Base-by-base conservation (phyloP, 2,113 vertebrate genomes). In the Columbina picui region DNA sequence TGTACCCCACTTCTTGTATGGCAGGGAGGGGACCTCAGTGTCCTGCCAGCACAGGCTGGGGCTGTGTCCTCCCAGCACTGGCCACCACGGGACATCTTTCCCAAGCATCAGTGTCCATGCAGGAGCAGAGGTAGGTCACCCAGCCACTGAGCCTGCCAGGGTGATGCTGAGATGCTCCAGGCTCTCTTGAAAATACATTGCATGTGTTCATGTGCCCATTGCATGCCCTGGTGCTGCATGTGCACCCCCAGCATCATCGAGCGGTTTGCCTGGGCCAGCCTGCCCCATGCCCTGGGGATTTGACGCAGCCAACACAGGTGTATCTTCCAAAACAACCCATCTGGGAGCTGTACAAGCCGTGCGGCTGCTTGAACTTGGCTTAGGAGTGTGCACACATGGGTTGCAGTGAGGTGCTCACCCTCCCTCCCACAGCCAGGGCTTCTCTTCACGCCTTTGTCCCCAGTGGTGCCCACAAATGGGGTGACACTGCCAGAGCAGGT, bases 211-310 rank as follows among this genome's bases (percentile, higher is more conserved):
- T 2, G 2, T 70, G 60, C 39, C 59, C 5, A 4, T 56, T 30
- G 30, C 47, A 32, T 1, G 1, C 19, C 12, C 15, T 0, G 0
- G 9, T 63, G 30, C 23, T 27, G 39, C 14, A 2, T 2, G 19
- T 55, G 74, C 39, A 20, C 9, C 36, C 43, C 50, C 25, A n/a
- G 34, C 30, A 63, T 36, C 59, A 89, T 71, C n/a, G 53, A 74
- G 32, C 3, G 9, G 16, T 41, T 69, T 23, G 1, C 14, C 34
- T n/a, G 41, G 56, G 20, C 34, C 36, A 61, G 39, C 34, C 34
- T 57, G 27, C 77, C 67, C 36, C 26, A 1, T 63, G 47, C 8
- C 63, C 61, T 26, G 22, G 32, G 32, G 50, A 15, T 20, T 59
- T 89, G 81, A 45, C 53, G 55, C 14, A 64, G 85, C 69, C 74